Conservation (phyloP, 92 coral and sea anemone genomes). For the Porites cylindrica region DNA sequence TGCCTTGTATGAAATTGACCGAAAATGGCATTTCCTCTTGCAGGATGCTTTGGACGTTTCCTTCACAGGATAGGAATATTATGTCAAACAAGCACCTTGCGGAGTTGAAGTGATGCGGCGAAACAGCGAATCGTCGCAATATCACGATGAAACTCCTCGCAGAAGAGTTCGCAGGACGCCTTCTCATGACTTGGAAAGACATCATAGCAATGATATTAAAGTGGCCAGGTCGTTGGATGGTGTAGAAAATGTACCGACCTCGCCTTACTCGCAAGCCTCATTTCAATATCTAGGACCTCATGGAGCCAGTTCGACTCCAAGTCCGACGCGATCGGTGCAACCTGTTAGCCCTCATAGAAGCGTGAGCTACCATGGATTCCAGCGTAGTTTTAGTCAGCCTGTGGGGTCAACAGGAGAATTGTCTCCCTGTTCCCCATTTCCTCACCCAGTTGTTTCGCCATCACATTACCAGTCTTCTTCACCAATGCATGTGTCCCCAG, state of each 20-base stretch:
- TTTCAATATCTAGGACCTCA: constrained; percentile 83
- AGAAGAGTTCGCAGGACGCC: constrained; percentile 94
- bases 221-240: constrained; percentile 74
- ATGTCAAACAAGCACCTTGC: constrained; percentile 37
- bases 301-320: constrained; percentile 49
- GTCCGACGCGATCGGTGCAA: constrained; percentile 76
- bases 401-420: constrained; percentile 68
- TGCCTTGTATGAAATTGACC: constrained; percentile 67
- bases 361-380: constrained; percentile 55
- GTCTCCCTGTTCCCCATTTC: constrained; percentile 88
- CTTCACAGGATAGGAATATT: constrained; percentile 17
- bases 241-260: constrained; percentile 84
- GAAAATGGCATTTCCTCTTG: constrained; percentile 49
- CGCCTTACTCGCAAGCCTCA: constrained; percentile 78
- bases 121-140: constrained; percentile 93
- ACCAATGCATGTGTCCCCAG: constrained; percentile 83
- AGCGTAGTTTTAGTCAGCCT: constrained; percentile 67
- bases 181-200: constrained; percentile 90
- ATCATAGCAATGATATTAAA: constrained; percentile 70
- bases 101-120: constrained; percentile 89
- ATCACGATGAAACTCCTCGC: constrained; percentile 97
- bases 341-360: constrained; percentile 86
- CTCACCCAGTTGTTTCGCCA: constrained; percentile 89
- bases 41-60: constrained; percentile 43
- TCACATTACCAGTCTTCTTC: constrained; percentile 95